Conservation (phyloP, 2,888 invertebrate species). For the Oxystoma pomonae region DNA sequence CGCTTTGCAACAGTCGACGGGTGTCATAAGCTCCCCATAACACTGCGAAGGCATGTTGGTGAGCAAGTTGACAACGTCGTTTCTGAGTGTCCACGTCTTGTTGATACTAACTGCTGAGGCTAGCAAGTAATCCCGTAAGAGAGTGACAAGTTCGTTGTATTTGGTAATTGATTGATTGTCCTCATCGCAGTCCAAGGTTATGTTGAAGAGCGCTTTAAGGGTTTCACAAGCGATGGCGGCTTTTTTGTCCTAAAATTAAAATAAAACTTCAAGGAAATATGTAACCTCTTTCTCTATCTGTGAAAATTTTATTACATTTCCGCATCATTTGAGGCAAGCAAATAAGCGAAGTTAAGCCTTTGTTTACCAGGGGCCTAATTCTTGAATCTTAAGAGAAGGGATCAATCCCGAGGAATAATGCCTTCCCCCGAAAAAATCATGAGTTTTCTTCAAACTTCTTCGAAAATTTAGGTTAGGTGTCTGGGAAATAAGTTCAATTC, state of each 20-base stretch:
- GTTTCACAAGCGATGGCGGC: constrained; percentile 67
- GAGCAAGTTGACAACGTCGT: constrained; percentile 79
- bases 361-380: no score
- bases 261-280: no score
- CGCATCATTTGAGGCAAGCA: no score
- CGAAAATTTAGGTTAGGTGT: no score
- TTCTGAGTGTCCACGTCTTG: constrained; percentile 65
- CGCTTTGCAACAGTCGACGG: constrained; percentile 42
- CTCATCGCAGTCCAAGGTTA: constrained; percentile 55
- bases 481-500: no score
- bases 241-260: constrained; percentile 53
- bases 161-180: constrained; percentile 67
- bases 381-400: no score
- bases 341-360: no score
- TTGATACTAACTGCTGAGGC: constrained; percentile 54
- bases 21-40: constrained; percentile 64
- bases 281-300: no score
- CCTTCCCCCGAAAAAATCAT: no score
- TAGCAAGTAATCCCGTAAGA: constrained; percentile 67
- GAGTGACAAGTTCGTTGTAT: constrained; percentile 66
- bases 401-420: no score
- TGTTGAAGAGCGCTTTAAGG: constrained; percentile 74
- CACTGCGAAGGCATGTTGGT: constrained; percentile 76
- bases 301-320: no score
- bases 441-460: no score